Conservation (phyloP, 2,113 vertebrate species). For the Festucalex cinctus region DNA sequence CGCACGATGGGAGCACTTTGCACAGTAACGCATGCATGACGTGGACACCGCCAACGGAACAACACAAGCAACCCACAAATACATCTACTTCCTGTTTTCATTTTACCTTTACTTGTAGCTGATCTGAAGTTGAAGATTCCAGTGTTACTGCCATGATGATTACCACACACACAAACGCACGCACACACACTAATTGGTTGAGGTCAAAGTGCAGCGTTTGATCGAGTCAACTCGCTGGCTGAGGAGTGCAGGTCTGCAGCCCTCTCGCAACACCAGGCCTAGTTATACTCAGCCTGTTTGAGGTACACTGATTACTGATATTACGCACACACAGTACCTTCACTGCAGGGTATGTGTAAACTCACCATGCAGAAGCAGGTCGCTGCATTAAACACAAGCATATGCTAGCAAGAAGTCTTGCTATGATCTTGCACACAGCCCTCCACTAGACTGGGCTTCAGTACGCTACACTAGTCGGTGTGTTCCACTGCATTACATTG, state of each 20-base stretch:
- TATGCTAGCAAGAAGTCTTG: constrained; percentile 76
- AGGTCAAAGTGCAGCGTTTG: constrained; percentile 53
- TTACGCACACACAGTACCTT: constrained; percentile 65
- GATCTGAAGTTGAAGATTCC: constrained; percentile 30
- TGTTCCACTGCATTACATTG: constrained; percentile 59
- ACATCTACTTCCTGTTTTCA: constrained; percentile 21
- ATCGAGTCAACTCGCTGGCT: constrained; percentile 62
- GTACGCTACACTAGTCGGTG: constrained; percentile 67
- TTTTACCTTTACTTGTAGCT: constrained; percentile 40
- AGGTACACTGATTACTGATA: constrained; percentile 78
- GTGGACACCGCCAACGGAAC: constrained; percentile 23
- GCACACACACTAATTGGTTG: constrained; percentile 8
- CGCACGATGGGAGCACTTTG: not conserved
- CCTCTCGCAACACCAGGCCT: constrained; percentile 62
- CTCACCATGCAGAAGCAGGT: constrained; percentile 77
- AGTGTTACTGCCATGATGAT: constrained; percentile 47
- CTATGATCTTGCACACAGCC: constrained; percentile 72
- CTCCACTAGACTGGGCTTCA: constrained; percentile 74
- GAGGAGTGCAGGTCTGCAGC: constrained; percentile 49
- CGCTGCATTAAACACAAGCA: constrained; percentile 77
- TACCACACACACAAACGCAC: not conserved
- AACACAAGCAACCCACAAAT: constrained; percentile 8
- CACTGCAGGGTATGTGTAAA: constrained; percentile 72
- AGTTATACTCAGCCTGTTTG: constrained; percentile 75
- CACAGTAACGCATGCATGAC: constrained; percentile 12